Conservation (phyloP, 2,888 invertebrate genomes). For the Machimus rusticus region DNA sequence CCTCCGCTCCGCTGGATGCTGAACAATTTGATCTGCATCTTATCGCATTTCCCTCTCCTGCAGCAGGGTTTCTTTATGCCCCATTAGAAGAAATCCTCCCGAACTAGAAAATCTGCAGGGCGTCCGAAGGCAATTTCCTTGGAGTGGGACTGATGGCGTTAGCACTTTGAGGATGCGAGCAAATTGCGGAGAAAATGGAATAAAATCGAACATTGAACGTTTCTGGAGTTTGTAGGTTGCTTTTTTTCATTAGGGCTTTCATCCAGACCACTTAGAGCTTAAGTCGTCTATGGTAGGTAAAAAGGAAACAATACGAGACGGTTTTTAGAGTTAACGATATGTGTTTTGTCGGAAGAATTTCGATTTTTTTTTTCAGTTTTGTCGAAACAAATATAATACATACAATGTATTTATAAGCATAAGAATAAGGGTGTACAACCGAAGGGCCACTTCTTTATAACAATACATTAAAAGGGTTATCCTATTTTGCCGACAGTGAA, state of each 20-base stretch:
- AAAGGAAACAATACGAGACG: not conserved
- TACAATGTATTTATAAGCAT: too few relatives aligned
- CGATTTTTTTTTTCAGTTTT: too few relatives aligned
- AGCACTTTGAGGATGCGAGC: not conserved
- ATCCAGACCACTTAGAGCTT: not conserved
- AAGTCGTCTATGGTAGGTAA: too few relatives aligned
- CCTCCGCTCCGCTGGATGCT: not conserved
- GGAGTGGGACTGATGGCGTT: not conserved
- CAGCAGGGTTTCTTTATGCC: not conserved
- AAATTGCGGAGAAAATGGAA: not conserved
- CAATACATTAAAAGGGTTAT: too few relatives aligned
- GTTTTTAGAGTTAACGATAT: not conserved
- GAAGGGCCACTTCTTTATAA: too few relatives aligned
- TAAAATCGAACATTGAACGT: not conserved
- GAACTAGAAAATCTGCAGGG: not conserved
- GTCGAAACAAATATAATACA: too few relatives aligned
- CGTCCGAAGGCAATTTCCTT: not conserved
- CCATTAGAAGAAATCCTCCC: not conserved
- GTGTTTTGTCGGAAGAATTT: not conserved
- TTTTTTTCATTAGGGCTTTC: not conserved
- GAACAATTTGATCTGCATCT: constrained; percentile 15
- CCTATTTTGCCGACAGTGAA: too few relatives aligned
- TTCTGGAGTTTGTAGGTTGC: not conserved
- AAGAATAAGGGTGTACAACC: too few relatives aligned
- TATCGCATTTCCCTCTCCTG: not conserved